A percentile compares a stretch with the other conserved stretches of the same genome.
phyloP scores from a whole-genome alignment of 2,113 vertebrate genomes.

The Zosterops japonicus region DNA sequence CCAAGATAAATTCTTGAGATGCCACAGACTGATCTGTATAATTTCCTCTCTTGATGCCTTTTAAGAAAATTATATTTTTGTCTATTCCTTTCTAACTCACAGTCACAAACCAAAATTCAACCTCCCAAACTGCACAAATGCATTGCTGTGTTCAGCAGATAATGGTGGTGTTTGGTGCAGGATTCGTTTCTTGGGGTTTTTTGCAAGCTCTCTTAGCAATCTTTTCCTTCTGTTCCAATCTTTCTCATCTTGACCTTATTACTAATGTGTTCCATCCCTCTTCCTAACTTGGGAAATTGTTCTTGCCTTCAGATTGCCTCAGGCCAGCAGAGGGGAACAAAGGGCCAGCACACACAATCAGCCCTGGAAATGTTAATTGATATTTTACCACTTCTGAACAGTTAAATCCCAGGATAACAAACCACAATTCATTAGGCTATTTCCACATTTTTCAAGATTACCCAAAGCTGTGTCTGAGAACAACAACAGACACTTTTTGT shows the following conservation, averaged over 20 bases:
- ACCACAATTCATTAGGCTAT: not conserved
- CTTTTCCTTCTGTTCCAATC: slow-evolving; percentile 21
- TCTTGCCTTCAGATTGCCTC: slow-evolving; percentile 39
- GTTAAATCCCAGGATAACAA: slow-evolving; percentile 2
- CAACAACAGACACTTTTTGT: not conserved
- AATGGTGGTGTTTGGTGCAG: not conserved
- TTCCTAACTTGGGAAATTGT: slow-evolving; percentile 30
- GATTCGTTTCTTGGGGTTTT: not conserved
- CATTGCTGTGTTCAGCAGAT: not conserved
- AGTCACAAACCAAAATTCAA: not conserved
- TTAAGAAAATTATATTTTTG: not conserved
- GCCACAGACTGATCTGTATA: not conserved
- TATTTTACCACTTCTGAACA: slow-evolving; percentile 34
- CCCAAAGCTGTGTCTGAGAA: not conserved
- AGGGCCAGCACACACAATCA: not conserved
- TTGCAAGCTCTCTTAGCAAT: not conserved
- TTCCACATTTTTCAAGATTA: slow-evolving; percentile 33
- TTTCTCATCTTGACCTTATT: slow-evolving; percentile 54
- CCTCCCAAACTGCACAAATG: not conserved
- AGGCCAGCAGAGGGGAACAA: slow-evolving; percentile 5
- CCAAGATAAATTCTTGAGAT: not conserved
- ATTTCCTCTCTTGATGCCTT: not conserved
- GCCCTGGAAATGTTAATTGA: slow-evolving; percentile 47
- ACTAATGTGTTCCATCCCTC: slow-evolving; percentile 29
- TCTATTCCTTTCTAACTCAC: not conserved